Conservation (phyloP, 2,113 vertebrate species). For the Rhinoderma darwinii region DNA sequence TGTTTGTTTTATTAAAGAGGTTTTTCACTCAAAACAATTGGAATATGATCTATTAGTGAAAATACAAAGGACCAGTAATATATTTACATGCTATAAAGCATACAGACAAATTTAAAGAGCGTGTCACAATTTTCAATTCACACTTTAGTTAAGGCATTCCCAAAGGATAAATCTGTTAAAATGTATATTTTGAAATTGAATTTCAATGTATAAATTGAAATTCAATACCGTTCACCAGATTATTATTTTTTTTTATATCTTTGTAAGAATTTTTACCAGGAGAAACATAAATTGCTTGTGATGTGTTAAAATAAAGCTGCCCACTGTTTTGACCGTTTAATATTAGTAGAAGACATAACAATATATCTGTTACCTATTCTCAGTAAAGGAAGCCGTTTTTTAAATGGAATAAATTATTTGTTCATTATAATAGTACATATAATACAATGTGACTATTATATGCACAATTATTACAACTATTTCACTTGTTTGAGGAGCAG, state of each 20-base stretch:
- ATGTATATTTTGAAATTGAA: conserved; percentile 32
- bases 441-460: background rate
- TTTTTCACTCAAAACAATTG: background rate
- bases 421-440: background rate
- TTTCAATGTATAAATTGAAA: conserved; percentile 1
- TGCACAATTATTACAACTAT: background rate
- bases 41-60: background rate
- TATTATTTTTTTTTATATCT: background rate
- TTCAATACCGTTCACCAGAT: background rate
- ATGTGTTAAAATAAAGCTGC: background rate
- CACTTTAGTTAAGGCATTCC: conserved; percentile 1
- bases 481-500: no score
- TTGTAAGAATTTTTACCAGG: background rate
- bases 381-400: background rate
- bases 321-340: background rate
- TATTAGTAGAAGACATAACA: background rate
- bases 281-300: background rate
- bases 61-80: background rate
- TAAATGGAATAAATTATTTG: background rate
- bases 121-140: conserved; percentile 6
- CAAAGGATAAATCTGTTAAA: background rate
- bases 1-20: background rate
- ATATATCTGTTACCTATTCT: background rate
- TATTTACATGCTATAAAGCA: background rate
- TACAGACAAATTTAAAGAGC: background rate